Percentiles rank a stretch among this genome's conserved stretches.
Conservation (phyloP, 2,888 invertebrate genomes). For the Brachypalpus laphriformis region DNA sequence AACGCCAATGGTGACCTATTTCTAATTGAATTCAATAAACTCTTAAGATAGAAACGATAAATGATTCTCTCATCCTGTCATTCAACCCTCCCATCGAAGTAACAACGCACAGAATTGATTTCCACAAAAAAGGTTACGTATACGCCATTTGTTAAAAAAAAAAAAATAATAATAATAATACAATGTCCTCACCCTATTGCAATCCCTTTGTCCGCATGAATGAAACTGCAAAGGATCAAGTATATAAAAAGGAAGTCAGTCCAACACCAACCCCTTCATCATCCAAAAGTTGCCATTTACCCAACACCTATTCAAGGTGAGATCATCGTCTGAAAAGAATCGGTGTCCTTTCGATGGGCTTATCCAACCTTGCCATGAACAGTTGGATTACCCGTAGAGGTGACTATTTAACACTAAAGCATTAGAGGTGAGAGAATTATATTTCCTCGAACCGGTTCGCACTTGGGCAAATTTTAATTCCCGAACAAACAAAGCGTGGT, state of each 20-base stretch:
- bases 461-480: neutral
- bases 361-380: neutral
- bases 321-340: neutral
- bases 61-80: neutral
- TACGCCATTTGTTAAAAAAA: neutral
- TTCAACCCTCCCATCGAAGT: neutral
- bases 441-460: neutral
- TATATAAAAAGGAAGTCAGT: neutral
- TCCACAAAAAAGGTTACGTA: neutral
- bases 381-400: neutral
- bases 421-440: neutral
- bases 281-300: neutral
- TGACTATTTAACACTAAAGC: neutral
- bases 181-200: neutral
- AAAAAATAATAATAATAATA: neutral
- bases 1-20: neutral
- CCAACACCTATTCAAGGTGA: neutral
- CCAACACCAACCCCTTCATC: neutral
- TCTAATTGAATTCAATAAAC: neutral
- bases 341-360: neutral
- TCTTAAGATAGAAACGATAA: neutral
- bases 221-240: neutral
- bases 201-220: neutral
- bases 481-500: neutral
- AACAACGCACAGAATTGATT: neutral